These are phyloP conservation scores for Porites lobata DNA, from an alignment of 92 coral and sea anemone species.

Conservation along the genomic window DNA sequence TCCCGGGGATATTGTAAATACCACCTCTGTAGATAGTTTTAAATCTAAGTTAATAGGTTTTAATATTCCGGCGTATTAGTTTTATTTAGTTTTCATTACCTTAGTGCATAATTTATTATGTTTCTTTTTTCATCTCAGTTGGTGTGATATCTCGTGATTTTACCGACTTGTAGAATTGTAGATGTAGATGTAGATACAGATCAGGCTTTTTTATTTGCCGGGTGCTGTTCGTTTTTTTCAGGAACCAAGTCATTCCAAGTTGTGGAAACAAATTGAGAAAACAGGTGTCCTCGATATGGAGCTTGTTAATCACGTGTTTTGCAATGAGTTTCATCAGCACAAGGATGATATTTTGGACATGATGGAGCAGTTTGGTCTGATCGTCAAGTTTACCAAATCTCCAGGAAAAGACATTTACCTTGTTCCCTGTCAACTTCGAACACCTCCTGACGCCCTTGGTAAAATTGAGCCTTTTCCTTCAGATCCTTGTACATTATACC, in stretches of 20 bases:
- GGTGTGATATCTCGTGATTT: too few species aligned
- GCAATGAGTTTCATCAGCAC: neutral
- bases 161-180: too few species aligned
- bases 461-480: conserved; percentile 5
- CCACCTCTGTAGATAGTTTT: too few species aligned
- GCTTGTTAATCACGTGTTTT: conserved; percentile 19
- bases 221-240: too few species aligned
- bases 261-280: conserved; percentile 25
- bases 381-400: conserved; percentile 12
- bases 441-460: neutral
- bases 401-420: conserved; percentile 16
- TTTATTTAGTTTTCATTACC: too few species aligned
- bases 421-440: neutral
- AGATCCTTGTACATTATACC: conserved; percentile 16
- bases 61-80: too few species aligned
- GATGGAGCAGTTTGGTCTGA: neutral
- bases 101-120: too few species aligned
- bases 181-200: too few species aligned
- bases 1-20: too few species aligned
- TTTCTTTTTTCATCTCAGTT: too few species aligned
- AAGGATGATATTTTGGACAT: conserved; percentile 22
- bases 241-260: neutral
- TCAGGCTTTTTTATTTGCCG: too few species aligned
- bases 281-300: conserved; percentile 5
- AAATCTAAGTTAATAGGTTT: too few species aligned